Conservation (phyloP, 2,113 vertebrate species). For the Elgaria multicarinata region DNA sequence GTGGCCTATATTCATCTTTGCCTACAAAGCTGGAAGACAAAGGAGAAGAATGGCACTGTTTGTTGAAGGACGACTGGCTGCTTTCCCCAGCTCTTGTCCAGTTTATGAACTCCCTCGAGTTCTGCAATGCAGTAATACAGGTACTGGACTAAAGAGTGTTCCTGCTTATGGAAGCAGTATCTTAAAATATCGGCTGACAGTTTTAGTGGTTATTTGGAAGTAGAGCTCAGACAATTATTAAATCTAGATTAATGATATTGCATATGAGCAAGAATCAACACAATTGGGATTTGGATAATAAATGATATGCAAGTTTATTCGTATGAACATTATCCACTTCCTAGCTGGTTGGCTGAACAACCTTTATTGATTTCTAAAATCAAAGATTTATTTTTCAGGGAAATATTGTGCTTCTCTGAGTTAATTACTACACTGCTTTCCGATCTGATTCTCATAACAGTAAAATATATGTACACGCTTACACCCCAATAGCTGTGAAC, state of each 20-base stretch:
- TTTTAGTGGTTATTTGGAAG: constrained; percentile 6
- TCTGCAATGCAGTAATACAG: constrained; percentile 98
- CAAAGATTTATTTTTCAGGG: constrained; percentile 1
- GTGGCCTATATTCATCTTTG: constrained; percentile 95
- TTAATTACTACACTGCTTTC: constrained; percentile 48
- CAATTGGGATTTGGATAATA: background rate
- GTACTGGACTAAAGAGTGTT: constrained; percentile 56
- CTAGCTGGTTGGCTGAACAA: background rate
- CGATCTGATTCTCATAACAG: constrained; percentile 52
- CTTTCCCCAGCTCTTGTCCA: constrained; percentile 90
- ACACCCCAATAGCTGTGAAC: constrained; percentile 59
- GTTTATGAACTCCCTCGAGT: constrained; percentile 97
- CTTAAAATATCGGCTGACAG: background rate
- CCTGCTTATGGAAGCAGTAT: background rate
- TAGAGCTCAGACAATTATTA: background rate
- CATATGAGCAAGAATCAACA: background rate
- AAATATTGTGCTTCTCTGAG: constrained; percentile 52
- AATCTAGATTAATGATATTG: background rate
- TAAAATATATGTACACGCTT: constrained; percentile 63
- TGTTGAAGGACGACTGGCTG: constrained; percentile 92
- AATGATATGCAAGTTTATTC: constrained; percentile 6
- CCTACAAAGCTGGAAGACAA: constrained; percentile 92
- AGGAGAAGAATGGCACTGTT: constrained; percentile 93
- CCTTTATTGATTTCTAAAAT: constrained; percentile 24
- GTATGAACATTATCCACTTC: background rate